Base-by-base conservation (phyloP, 2,888 invertebrate species). In the Cantharis nigra region DNA sequence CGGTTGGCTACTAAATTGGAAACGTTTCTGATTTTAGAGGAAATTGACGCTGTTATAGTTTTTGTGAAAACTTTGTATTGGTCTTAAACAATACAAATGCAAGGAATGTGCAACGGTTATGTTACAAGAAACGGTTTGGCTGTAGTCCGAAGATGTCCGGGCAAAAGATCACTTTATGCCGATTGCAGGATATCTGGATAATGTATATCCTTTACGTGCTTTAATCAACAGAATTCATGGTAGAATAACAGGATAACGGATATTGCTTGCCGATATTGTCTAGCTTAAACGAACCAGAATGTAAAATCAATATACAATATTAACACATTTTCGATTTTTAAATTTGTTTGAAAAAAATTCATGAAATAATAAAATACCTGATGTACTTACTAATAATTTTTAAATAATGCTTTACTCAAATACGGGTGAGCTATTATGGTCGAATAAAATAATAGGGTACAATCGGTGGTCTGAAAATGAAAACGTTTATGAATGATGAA, bases 201-300 rank as follows among this genome's bases (percentile, higher is more conserved):
- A 86, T 84, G 84, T 86, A 86, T 84, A 85, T 83, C 85, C 84
- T 79, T 84, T 85, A 87, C 86, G 86, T 87, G 86, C 85, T 85
- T 86, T 86, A 87, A 87, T 87, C 86, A 87, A 85, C 83, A 76
- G 82, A 83, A 82, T 82, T 83, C 81, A 82, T 78, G 81, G 81
- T 80, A 78, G 82, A 81, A 81, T 80, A 81, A 75, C 78, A 75
- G 72, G 65, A 78, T 78, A 79, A 80, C 83, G 85, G 84, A 86
- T 86, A 85, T 85, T 85, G 84, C 84, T 84, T 83, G 82, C 84
- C 84, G 83, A 85, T 85, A 85, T 84, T 85, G 85, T 85, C 84
- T 84, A 82, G 82, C 81, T 81, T 81, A 81, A 81, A 80, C 80
- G 78, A 81, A 81, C 80, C 65, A 26, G 23, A 67, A 82, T 82